Percentiles rank a stretch among this genome's conserved stretches.
phyloP scores from a whole-genome alignment of 2,113 vertebrate species.

The Phaethon lepturus region DNA sequence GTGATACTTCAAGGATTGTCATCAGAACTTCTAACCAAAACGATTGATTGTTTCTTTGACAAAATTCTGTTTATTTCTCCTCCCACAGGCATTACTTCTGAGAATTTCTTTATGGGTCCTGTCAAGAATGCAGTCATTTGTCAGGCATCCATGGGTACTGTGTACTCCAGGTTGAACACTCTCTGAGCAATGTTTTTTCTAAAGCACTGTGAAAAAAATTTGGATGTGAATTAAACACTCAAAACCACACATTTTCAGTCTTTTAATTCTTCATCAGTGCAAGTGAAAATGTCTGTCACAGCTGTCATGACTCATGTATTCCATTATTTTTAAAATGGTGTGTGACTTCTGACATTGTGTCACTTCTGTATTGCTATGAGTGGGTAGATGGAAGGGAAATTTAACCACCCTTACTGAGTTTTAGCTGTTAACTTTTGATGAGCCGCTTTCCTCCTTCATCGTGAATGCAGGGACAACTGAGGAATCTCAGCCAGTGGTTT shows the following conservation, averaged over 20 bases:
- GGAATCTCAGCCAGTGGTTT: not conserved
- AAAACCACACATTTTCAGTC: not conserved
- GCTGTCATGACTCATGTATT: conserved; percentile 43
- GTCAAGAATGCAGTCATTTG: not conserved
- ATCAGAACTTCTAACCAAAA: not conserved
- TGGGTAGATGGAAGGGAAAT: not conserved
- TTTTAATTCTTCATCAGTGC: conserved; percentile 40
- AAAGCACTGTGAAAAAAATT: not conserved
- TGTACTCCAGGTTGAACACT: not conserved
- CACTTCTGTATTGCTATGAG: not conserved
- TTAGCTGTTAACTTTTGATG: conserved; percentile 5
- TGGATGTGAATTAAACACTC: conserved; percentile 8
- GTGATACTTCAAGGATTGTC: not conserved
- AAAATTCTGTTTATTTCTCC: conserved; percentile 11
- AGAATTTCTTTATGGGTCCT: not conserved
- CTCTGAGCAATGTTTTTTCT: not conserved
- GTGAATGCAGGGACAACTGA: not conserved
- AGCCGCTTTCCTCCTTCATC: not conserved
- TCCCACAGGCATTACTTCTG: not conserved
- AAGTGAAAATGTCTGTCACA: conserved; percentile 31
- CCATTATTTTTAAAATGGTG: conserved; percentile 31
- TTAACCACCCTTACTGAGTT: not conserved
- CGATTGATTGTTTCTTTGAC: not conserved
- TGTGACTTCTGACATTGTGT: conserved; percentile 44
- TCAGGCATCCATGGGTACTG: not conserved